Evolutionary conservation across 2,888 invertebrate genomes (phyloP), one percentile per base, ranked within the genome.

Genomic region (Lissocephala sabroskyi): DNA sequence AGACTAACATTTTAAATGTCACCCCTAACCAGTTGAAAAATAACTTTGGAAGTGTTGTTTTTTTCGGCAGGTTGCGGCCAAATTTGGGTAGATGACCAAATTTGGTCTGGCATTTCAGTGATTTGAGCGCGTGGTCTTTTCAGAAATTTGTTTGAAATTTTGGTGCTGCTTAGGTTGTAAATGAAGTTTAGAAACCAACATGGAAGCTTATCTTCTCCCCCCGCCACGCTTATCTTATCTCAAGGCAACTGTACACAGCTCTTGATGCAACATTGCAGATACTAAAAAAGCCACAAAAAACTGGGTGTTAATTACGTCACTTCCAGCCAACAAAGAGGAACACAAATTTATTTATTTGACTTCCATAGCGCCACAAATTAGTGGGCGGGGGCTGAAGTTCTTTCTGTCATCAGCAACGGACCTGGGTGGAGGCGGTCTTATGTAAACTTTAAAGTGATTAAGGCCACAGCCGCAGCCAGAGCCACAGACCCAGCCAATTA

Each of bases 361-460:
- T 1, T 26, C 33, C 16, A n/a, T 39, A 32, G 48, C 55, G 51
- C 45, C 46, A 39, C 3, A 29, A 36, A 28, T 30, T 40, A 49
- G 44, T 14, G 44, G 53, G 44, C 14, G 4, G 13, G 7, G 33
- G 23, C 23, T 5, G 23, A 23, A 13, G 33, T 33, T 11, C 33
- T 17, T 16, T 17, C 9, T 13, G 16, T 35, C 16, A 35, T n/a
- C 7, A 17, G 35, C 3, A 17, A 7, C 16, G 6, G 16, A 3
- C 2, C 7, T 1, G 14, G 35, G 35, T 9, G 17, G 14, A 3
- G 35, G 16, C 16, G 3, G 30, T 11, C 44, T 37, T 63, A 56
- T 66, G 62, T 66, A 71, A 66, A 66, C 71, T 66, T 62, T 71
- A 63, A 75, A 66, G 71, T 75, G 75, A 68, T 68, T 68, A 68